Percentiles rank a stretch among this genome's conserved stretches.
These are phyloP conservation scores for Loripinus fragilis DNA, from an alignment of 2,888 invertebrate genomes.

Conservation along the genomic window DNA sequence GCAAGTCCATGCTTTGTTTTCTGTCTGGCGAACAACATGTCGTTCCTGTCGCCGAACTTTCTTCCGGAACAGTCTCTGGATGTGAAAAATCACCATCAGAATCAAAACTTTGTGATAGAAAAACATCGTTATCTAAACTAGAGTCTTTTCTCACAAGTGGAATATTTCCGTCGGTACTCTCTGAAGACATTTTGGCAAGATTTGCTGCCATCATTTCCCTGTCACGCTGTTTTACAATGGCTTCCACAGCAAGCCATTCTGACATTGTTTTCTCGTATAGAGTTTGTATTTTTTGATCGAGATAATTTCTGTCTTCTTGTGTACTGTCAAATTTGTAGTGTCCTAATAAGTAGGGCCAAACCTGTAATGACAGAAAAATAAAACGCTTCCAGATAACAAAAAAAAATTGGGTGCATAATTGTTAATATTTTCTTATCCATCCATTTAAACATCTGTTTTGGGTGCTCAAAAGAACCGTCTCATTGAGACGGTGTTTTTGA, in stretches of 20 bases:
- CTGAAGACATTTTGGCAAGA: constrained; percentile 92
- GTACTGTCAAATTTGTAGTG: constrained; percentile 91
- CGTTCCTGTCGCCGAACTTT: constrained; percentile 78
- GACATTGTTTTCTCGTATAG: constrained; percentile 96
- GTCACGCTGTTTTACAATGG: constrained; percentile 88
- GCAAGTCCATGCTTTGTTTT: constrained; percentile 74
- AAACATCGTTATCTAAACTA: constrained; percentile 85
- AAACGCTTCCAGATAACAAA: too few relatives aligned
- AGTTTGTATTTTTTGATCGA: constrained; percentile 85
- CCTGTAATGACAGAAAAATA: constrained; percentile 83
- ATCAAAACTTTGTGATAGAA: constrained; percentile 81
- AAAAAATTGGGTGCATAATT: too few relatives aligned
- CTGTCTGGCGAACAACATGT: constrained; percentile 75
- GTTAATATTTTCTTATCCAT: too few relatives aligned
- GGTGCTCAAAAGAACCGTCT: too few relatives aligned
- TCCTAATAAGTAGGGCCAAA: constrained; percentile 95
- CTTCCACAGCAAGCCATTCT: constrained; percentile 97
- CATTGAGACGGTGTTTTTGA: too few relatives aligned
- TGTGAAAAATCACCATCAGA: constrained; percentile 78
- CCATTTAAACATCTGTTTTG: too few relatives aligned
- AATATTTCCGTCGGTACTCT: constrained; percentile 84
- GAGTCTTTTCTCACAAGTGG: constrained; percentile 83
- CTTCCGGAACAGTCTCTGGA: constrained; percentile 78
- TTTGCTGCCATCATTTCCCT: constrained; percentile 90
- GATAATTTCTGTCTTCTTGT: constrained; percentile 73